Percentiles rank a stretch among this genome's conserved stretches.
Conservation (phyloP, 2,113 vertebrate genomes). For the Nothobranchius furzeri region DNA sequence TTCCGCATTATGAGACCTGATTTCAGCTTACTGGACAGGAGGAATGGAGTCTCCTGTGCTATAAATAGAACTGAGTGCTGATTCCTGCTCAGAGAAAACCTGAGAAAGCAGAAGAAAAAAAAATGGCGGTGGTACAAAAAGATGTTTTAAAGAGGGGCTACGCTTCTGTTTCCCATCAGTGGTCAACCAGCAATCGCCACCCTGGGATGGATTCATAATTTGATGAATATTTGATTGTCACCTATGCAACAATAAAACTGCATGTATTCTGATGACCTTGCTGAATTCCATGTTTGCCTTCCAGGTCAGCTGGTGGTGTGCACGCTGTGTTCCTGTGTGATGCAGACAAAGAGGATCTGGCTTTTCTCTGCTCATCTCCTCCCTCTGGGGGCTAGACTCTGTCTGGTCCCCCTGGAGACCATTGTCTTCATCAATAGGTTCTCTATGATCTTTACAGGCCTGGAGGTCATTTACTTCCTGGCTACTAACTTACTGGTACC, state of each 20-base stretch:
- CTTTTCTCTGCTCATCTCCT: slow-evolving; percentile 98
- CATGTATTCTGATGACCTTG: neutral
- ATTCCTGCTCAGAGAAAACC: slow-evolving; percentile 23
- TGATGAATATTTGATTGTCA: neutral
- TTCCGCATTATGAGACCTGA: slow-evolving; percentile 9
- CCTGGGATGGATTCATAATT: neutral
- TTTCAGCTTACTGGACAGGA: slow-evolving; percentile 31
- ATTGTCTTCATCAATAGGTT: slow-evolving; percentile 98
- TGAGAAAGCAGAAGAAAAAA: slow-evolving; percentile 25
- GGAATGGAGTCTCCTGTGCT: slow-evolving; percentile 36
- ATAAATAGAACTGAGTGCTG: slow-evolving; percentile 40
- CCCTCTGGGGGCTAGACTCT: slow-evolving; percentile 94
- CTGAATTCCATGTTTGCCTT: slow-evolving; percentile 8
- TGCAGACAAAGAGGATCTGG: slow-evolving; percentile 99
- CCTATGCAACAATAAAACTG: neutral
- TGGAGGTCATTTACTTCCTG: slow-evolving; percentile 97
- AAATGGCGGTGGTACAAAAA: slow-evolving; percentile 21
- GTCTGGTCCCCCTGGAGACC: slow-evolving; percentile 94
- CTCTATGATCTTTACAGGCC: slow-evolving; percentile 97
- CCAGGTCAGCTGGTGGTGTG: slow-evolving; percentile 95
- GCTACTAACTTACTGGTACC: slow-evolving; percentile 95
- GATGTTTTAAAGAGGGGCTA: neutral
- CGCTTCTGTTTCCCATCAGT: neutral
- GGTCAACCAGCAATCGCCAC: neutral
- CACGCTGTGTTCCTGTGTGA: slow-evolving; percentile 96